Conservation (phyloP, 2,797 vertebrate genomes). For the Dromococcyx pavoninus region DNA sequence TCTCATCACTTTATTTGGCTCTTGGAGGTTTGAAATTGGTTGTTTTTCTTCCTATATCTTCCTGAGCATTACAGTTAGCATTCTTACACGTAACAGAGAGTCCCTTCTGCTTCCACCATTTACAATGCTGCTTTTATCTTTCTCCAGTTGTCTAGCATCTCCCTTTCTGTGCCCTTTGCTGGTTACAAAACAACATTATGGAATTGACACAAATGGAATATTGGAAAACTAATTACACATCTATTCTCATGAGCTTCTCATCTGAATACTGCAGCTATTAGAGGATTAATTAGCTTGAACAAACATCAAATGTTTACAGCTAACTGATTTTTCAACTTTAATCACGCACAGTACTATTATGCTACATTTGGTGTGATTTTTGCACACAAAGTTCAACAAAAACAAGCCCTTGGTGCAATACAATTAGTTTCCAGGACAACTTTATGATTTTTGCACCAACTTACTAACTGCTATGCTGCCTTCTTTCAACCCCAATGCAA, state of each 20-base stretch:
- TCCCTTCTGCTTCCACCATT: not conserved
- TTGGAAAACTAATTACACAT: slow-evolving; percentile 10
- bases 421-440: not conserved
- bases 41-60: not conserved
- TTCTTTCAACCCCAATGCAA: not conserved
- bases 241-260: not conserved
- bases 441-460: not conserved
- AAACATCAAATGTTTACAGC: slow-evolving; percentile 16
- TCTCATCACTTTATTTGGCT: not conserved
- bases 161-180: not conserved
- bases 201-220: not conserved
- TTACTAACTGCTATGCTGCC: not conserved
- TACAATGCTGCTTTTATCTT: not conserved
- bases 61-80: not conserved
- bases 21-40: not conserved
- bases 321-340: slow-evolving; percentile 4
- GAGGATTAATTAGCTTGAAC: slow-evolving; percentile 32
- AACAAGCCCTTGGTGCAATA: not conserved
- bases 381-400: not conserved
- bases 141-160: not conserved
- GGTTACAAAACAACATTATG: not conserved
- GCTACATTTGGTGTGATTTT: not conserved
- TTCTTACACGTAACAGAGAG: not conserved
- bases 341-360: not conserved
- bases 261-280: slow-evolving; percentile 10